Percentiles rank a stretch among this genome's conserved stretches.
These are phyloP conservation scores for Corythoichthys haematopterus DNA, from an alignment of 2,113 vertebrate species.

Conservation along the genomic window DNA sequence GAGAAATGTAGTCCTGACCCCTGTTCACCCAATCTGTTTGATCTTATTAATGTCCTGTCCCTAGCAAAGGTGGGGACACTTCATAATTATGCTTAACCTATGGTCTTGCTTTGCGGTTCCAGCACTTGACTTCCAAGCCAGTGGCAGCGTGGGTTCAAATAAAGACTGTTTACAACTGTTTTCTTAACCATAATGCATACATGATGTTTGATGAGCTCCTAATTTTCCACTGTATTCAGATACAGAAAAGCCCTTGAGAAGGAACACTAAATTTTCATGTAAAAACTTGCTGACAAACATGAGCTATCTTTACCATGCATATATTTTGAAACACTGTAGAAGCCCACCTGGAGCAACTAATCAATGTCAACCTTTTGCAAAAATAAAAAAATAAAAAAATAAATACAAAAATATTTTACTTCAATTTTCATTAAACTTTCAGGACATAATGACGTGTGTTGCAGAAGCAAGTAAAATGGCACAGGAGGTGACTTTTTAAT, in stretches of 20 bases:
- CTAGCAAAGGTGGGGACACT: no score
- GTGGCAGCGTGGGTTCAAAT: no score
- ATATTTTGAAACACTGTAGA: slow-evolving; percentile 43
- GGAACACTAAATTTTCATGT: slow-evolving; percentile 37
- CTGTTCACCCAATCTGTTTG: no score
- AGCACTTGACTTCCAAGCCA: no score
- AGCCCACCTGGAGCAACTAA: slow-evolving; percentile 37
- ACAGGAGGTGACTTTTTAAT: slow-evolving; percentile 25
- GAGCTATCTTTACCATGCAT: slow-evolving; percentile 41
- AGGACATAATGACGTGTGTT: slow-evolving; percentile 11
- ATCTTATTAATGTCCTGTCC: no score
- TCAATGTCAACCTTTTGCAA: slow-evolving; percentile 42
- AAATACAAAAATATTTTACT: slow-evolving; percentile 1
- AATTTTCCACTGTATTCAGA: neutral
- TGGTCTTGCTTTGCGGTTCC: no score
- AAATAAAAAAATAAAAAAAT: slow-evolving; percentile 21
- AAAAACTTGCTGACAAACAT: slow-evolving; percentile 51
- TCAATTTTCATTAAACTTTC: slow-evolving; percentile 4
- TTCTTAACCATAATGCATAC: neutral
- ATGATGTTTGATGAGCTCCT: neutral
- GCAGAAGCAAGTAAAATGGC: slow-evolving; percentile 9
- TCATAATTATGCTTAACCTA: no score
- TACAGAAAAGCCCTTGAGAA: slow-evolving; percentile 25
- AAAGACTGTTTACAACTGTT: neutral
- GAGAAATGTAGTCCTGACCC: no score